Conservation (phyloP, 2,888 invertebrate species). For the Hypsopygia costalis region DNA sequence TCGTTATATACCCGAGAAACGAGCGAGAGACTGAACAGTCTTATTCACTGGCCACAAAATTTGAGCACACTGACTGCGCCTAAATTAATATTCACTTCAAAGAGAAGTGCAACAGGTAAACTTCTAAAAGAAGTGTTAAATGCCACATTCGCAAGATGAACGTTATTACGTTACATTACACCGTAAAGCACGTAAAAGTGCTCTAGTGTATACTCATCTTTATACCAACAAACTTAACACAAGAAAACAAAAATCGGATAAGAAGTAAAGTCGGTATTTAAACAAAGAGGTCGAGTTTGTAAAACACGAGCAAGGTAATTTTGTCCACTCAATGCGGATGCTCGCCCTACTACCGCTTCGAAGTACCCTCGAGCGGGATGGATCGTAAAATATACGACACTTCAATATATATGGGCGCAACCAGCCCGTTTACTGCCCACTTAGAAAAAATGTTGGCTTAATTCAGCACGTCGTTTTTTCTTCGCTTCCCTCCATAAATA, state of each 20-base stretch:
- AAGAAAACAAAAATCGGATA: conserved; percentile 11
- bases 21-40: no score
- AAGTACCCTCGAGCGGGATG: conserved; percentile 62
- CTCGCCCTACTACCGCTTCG: conserved; percentile 44
- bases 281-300: conserved; percentile 39
- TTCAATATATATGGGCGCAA: conserved; percentile 68
- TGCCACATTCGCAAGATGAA: no score
- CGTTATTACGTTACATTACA: no score
- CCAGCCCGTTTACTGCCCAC: conserved; percentile 70
- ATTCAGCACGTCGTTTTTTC: conserved; percentile 68
- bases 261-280: conserved; percentile 17
- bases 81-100: no score
- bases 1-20: no score
- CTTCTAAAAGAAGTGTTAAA: no score
- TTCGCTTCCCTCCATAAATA: conserved; percentile 53
- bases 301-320: conserved; percentile 65
- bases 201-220: no score
- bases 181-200: no score
- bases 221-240: no score
- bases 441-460: conserved; percentile 76
- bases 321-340: conserved; percentile 64
- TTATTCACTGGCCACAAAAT: no score
- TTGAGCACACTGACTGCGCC: no score
- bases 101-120: no score
- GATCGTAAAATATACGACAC: conserved; percentile 77